Evolutionary conservation across 2,797 vertebrate species (phyloP), one percentile per base, ranked within the genome.

Genomic region (Brotula barbata): DNA sequence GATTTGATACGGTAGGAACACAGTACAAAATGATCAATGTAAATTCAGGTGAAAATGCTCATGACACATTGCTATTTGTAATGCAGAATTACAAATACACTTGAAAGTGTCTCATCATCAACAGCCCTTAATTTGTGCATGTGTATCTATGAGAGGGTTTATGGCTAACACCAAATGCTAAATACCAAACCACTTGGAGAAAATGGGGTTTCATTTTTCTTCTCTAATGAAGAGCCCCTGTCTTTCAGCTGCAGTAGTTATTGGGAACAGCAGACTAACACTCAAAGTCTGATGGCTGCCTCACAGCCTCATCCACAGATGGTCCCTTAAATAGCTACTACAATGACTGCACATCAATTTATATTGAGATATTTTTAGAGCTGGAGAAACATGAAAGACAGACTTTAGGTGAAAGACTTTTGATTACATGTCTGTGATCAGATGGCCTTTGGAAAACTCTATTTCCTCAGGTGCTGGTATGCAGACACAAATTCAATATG

Each of bases 251-350:
- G 65, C 68, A 64, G 57, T 52, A 72, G 71, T 78, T 84, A 88
- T 75, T 72, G 65, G 66, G 63, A 74, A 77, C 53, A 57, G 42
- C 19, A 40, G 39, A 54, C 56, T 58, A 67, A 73, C 77, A 84
- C 77, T 79, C 76, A 80, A 77, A 80, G 73, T 67, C 48, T 63
- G 72, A 69, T 71, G 77, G 78, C 58, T 64, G 71, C 57, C 71
- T 83, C 65, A 58, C 58, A 68, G 68, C 63, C 64, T 31, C 73
- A 58, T 64, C 71, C 77, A 66, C 82, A 88, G 82, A 85, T 84
- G 78, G 71, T 58, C 64, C 39, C 33, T 77, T 62, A 53, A 56
- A 55, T 51, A 49, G 48, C 57, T 79, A 60, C 75, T 47, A 68
- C 64, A 68, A 48, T 69, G 73, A 36, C 51, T 53, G 58, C 69